These are phyloP conservation scores for Propithecus perrieri DNA, from an alignment of 2,797 vertebrate genomes.

Conservation along the genomic window DNA sequence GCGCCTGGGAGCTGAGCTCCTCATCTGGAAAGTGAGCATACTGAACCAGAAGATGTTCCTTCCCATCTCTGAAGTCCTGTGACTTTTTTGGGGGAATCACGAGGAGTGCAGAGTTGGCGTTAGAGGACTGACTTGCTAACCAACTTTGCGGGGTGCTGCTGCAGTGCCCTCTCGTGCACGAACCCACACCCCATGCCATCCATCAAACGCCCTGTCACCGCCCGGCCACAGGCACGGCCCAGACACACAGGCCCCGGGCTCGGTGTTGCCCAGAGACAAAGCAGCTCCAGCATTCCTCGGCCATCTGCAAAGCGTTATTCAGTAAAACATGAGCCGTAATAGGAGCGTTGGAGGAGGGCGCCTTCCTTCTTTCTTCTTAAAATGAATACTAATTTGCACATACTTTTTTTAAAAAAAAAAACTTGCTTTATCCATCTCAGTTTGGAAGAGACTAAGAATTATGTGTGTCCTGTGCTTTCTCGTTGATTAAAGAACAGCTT, in stretches of 20 bases:
- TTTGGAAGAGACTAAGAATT: not conserved
- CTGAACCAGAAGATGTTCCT: not conserved
- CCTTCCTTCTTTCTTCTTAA: not conserved
- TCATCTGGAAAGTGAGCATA: not conserved
- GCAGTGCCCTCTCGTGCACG: not conserved
- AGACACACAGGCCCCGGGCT: not conserved
- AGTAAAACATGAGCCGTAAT: fast-evolving
- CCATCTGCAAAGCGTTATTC: not conserved
- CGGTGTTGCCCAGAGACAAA: not conserved
- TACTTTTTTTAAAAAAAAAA: not conserved
- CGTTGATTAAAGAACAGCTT: not conserved
- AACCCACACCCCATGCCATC: not conserved
- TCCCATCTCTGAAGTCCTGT: not conserved
- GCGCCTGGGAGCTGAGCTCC: too few species aligned
- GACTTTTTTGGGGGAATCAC: not conserved
- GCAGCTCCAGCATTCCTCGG: fast-evolving
- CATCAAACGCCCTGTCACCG: fast-evolving
- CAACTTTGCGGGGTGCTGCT: too few species aligned
- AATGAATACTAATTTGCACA: not conserved
- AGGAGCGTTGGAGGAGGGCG: too few species aligned
- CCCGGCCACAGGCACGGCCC: not conserved
- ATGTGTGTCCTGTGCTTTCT: not conserved
- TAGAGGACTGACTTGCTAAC: not conserved
- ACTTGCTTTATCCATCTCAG: not conserved
- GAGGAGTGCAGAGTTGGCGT: too few species aligned